Percentiles rank a stretch among this genome's conserved stretches.
phyloP scores from a whole-genome alignment of 1,140 invertebrate genomes.

The Danaus melanippus region DNA sequence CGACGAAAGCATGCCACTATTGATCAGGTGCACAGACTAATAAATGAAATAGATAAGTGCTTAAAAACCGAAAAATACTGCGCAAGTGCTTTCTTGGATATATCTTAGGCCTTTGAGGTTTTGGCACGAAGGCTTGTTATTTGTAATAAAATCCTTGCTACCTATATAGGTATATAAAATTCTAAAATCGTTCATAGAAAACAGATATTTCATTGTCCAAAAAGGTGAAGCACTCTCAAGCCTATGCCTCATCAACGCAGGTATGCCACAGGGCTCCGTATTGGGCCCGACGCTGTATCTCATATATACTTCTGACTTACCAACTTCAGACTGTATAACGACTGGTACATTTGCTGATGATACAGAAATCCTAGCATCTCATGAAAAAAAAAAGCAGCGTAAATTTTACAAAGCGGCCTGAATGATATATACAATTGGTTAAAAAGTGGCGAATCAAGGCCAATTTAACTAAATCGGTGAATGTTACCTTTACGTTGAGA shows the following conservation, averaged over 20 bases:
- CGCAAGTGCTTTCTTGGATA: too few relatives aligned
- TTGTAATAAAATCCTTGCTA: not conserved
- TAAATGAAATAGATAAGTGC: constrained; percentile 1
- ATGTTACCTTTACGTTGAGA: constrained; percentile 26
- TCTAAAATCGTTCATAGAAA: not conserved
- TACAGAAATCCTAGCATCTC: constrained; percentile 22
- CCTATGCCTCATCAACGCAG: constrained; percentile 15
- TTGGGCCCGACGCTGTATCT: constrained; percentile 25
- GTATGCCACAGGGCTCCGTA: constrained; percentile 24
- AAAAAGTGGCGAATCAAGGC: constrained; percentile 27
- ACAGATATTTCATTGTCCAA: not conserved
- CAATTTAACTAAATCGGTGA: constrained; percentile 21
- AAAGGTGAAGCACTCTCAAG: not conserved
- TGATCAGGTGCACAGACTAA: constrained; percentile 11
- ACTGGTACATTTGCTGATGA: constrained; percentile 28
- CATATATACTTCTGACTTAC: constrained; percentile 24
- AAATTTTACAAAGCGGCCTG: constrained; percentile 9
- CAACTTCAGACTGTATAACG: constrained; percentile 1
- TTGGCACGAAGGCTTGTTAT: not conserved
- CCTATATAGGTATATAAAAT: not conserved
- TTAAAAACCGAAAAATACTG: constrained; percentile 7
- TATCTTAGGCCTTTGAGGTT: too few relatives aligned
- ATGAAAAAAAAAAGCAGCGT: constrained; percentile 11
- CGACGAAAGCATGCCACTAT: constrained; percentile 9
- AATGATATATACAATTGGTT: constrained; percentile 19